Conservation (phyloP, 2,888 invertebrate genomes). For the Romanomermis culicivorax region DNA sequence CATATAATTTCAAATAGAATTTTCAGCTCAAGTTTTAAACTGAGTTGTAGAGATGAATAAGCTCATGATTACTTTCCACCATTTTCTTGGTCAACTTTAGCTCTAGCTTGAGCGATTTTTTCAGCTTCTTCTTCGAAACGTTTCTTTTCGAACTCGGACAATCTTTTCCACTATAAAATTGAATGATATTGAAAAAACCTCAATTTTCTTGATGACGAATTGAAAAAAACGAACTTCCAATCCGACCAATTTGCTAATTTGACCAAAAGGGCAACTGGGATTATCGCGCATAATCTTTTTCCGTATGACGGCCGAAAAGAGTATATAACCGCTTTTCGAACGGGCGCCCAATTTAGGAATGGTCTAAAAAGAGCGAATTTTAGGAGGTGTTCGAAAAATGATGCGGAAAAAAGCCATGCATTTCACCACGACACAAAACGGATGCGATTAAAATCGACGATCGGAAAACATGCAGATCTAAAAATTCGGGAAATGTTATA, state of each 20-base stretch:
- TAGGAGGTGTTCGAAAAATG: no score
- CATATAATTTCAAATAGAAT: slow-evolving; percentile 5
- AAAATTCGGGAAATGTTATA: no score
- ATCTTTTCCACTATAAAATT: slow-evolving; percentile 59
- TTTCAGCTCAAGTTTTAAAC: no score
- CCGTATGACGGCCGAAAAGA: slow-evolving; percentile 86
- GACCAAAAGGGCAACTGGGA: slow-evolving; percentile 78
- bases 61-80: slow-evolving; percentile 11
- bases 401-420: no score
- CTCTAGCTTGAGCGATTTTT: slow-evolving; percentile 44
- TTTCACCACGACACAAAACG: no score
- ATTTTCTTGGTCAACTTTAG: slow-evolving; percentile 18
- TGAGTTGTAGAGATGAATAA: no score
- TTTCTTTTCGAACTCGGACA: slow-evolving; percentile 65
- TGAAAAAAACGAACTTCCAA: slow-evolving; percentile 37
- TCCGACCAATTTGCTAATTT: slow-evolving; percentile 51
- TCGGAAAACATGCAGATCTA: no score
- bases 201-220: background rate
- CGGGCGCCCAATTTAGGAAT: slow-evolving; percentile 12
- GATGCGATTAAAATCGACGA: no score
- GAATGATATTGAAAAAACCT: slow-evolving; percentile 2
- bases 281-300: slow-evolving; percentile 76
- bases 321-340: slow-evolving; percentile 65
- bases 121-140: slow-evolving; percentile 80
- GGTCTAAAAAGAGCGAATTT: background rate